These are phyloP conservation scores for Falco novaeseelandiae DNA, from an alignment of 2,797 vertebrate genomes.

Conservation along the genomic window DNA sequence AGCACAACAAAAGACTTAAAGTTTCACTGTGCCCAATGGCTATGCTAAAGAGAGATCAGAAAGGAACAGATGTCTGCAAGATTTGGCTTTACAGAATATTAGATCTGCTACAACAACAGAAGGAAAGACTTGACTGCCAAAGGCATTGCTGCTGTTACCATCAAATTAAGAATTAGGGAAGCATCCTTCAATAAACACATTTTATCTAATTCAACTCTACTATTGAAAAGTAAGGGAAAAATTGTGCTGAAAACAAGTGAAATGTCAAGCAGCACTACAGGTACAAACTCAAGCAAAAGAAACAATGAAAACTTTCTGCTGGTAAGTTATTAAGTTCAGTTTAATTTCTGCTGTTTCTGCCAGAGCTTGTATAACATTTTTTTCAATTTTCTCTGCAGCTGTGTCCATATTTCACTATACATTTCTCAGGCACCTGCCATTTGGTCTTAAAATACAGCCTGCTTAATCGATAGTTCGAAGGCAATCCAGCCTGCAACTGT, in stretches of 20 bases:
- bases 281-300: background rate
- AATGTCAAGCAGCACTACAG: background rate
- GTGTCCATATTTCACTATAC: background rate
- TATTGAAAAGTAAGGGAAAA: background rate
- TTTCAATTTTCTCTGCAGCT: background rate
- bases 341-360: background rate
- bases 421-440: background rate
- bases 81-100: background rate
- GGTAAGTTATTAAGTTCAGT: background rate
- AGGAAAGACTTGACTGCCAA: background rate
- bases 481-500: background rate
- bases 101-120: background rate
- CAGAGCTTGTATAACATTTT: background rate
- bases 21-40: background rate
- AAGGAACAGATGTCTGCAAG: background rate
- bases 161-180: background rate
- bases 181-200: background rate
- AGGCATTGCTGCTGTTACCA: background rate
- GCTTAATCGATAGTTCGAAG: slow-evolving; percentile 13
- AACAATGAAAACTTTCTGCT: background rate
- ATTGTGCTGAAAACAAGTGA: background rate
- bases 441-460: background rate
- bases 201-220: background rate
- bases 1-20: background rate
- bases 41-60: background rate